A percentile compares a stretch with the other conserved stretches of the same genome.
Evolutionary conservation across 2,888 invertebrate species (phyloP).

Genomic region (Meghimatium bilineatum): DNA sequence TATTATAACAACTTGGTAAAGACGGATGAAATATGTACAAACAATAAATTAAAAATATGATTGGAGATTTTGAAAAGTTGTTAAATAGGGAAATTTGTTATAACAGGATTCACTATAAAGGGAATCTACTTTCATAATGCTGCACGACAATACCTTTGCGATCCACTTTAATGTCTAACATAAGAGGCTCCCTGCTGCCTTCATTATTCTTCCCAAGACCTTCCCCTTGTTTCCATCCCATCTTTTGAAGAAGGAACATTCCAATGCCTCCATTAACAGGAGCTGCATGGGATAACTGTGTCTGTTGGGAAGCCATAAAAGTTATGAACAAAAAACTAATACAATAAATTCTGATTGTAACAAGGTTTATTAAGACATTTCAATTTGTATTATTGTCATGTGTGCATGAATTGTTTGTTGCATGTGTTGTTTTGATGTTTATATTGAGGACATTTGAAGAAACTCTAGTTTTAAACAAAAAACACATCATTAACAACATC

Average conservation of each 20-base stretch:
- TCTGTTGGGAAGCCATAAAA: conserved; percentile 80
- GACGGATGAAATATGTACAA: too few relatives aligned
- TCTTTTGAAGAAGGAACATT: conserved; percentile 96
- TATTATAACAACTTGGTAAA: too few relatives aligned
- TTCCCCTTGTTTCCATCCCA: conserved; percentile 98
- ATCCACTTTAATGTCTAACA: conserved; percentile 96
- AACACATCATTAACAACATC: too few relatives aligned
- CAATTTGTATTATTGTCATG: background rate
- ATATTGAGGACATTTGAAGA: background rate
- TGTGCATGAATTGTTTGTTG: background rate
- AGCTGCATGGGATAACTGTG: conserved; percentile 91
- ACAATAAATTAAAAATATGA: too few relatives aligned
- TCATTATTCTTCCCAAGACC: conserved; percentile 97
- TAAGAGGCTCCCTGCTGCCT: conserved; percentile 91
- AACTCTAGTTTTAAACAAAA: background rate
- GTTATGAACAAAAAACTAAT: background rate
- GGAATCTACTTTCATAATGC: background rate
- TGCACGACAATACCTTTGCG: conserved; percentile 84
- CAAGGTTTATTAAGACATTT: background rate
- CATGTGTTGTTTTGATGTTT: background rate
- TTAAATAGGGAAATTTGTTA: too few relatives aligned
- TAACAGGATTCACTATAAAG: too few relatives aligned
- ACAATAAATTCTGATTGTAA: background rate
- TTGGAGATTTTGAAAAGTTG: too few relatives aligned
- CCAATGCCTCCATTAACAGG: conserved; percentile 97